Evolutionary conservation across 2,888 invertebrate species (phyloP).

Genomic region (Alloscopus bannaensis): DNA sequence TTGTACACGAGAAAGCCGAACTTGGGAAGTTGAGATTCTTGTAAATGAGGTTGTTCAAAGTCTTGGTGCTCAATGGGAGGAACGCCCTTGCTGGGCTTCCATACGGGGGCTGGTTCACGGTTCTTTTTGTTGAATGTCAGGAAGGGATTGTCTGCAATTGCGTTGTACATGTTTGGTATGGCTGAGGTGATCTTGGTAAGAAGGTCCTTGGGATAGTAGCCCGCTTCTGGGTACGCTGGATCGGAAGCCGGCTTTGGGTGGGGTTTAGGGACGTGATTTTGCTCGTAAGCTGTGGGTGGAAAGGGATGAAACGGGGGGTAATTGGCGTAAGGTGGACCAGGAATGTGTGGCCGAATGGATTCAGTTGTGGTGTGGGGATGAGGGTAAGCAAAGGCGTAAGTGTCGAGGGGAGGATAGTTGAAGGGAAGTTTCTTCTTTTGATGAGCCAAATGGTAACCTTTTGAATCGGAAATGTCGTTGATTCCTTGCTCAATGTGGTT

Average conservation of each 20-base stretch:
- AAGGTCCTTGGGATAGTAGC: constrained; percentile 50
- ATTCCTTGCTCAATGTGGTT: not conserved
- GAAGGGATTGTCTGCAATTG: constrained; percentile 38
- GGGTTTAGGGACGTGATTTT: not conserved
- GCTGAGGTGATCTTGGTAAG: constrained; percentile 40
- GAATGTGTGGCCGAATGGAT: not conserved
- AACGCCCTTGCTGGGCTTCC: constrained; percentile 43
- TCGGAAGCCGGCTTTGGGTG: constrained; percentile 21
- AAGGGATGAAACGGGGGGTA: not conserved
- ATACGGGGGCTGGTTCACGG: constrained; percentile 29
- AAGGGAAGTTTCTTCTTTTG: not conserved
- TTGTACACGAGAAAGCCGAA: constrained; percentile 63
- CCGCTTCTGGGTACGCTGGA: constrained; percentile 39
- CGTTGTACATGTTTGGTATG: constrained; percentile 52
- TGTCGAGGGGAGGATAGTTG: not conserved
- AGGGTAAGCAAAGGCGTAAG: constrained; percentile 2
- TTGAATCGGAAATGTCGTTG: not conserved
- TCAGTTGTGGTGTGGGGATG: not conserved
- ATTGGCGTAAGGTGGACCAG: constrained; percentile 4
- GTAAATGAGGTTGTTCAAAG: not conserved
- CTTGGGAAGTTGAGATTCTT: constrained; percentile 46
- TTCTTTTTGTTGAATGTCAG: constrained; percentile 29
- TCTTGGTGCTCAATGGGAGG: not conserved
- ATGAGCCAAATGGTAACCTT: not conserved
- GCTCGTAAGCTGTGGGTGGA: not conserved